phyloP scores from a whole-genome alignment of 1,140 invertebrate species.

The Liolophura sinensis region DNA sequence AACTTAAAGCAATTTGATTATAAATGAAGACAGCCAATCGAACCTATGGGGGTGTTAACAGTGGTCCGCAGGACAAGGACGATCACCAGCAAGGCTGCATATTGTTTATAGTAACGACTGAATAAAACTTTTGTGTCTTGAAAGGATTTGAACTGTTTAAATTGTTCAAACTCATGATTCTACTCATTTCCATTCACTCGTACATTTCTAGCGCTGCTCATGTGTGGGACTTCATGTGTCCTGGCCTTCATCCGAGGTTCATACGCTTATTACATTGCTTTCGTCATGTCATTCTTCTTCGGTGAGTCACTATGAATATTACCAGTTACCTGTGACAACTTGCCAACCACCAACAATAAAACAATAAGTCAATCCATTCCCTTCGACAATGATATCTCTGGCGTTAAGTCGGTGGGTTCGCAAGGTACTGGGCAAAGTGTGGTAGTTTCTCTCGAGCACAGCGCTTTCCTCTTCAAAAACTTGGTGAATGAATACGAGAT shows the following conservation, averaged over 20 bases:
- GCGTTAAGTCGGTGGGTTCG: not conserved
- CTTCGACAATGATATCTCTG: no score
- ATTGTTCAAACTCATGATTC: not conserved
- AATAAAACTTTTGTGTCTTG: no score
- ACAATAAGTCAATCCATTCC: no score
- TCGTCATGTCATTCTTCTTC: constrained; percentile 41
- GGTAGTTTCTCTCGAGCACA: no score
- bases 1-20: not conserved
- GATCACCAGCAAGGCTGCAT: no score
- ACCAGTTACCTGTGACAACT: no score
- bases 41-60: no score
- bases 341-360: no score
- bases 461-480: no score
- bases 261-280: constrained; percentile 44
- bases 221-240: constrained; percentile 28
- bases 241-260: constrained; percentile 37
- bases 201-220: constrained; percentile 38
- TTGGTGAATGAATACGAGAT: no score
- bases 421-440: not conserved
- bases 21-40: not conserved
- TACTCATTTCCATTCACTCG: not conserved
- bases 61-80: no score
- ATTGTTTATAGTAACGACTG: no score
- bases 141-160: not conserved
- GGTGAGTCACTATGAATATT: constrained; percentile 30